These are phyloP conservation scores for Pygmarrhopalites habei DNA, from an alignment of 1,140 invertebrate genomes.

Conservation along the genomic window DNA sequence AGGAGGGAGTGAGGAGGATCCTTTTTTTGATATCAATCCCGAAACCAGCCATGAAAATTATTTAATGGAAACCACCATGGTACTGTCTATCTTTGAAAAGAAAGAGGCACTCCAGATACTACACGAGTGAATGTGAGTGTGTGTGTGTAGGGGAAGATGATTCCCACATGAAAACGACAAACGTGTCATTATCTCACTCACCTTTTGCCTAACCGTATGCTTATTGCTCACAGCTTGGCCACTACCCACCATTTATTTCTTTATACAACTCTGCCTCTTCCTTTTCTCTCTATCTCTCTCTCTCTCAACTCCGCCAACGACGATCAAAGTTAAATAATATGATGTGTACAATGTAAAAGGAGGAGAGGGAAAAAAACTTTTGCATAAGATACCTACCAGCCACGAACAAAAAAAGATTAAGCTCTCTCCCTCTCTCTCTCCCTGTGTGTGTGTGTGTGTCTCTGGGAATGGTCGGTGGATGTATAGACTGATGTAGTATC, in stretches of 20 bases:
- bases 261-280: not conserved
- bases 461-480: no score
- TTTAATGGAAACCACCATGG: constrained; percentile 14
- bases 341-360: no score
- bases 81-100: no score
- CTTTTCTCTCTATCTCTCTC: not conserved
- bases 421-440: no score
- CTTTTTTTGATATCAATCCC: constrained; percentile 11
- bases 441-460: no score
- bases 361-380: no score
- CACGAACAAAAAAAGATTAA: no score
- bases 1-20: no score
- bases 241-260: constrained; percentile 10
- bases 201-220: constrained; percentile 15
- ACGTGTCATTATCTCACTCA: constrained; percentile 30
- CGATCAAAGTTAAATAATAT: no score
- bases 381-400: no score
- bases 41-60: constrained; percentile 10
- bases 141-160: no score
- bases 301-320: not conserved
- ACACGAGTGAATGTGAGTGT: no score
- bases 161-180: constrained; percentile 19
- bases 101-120: constrained; percentile 15
- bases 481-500: constrained; percentile 4
- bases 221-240: not conserved